Percentiles rank a stretch among this genome's conserved stretches.
These are phyloP conservation scores for Glyptemys insculpta DNA, from an alignment of 2,797 vertebrate genomes.

Conservation along the genomic window DNA sequence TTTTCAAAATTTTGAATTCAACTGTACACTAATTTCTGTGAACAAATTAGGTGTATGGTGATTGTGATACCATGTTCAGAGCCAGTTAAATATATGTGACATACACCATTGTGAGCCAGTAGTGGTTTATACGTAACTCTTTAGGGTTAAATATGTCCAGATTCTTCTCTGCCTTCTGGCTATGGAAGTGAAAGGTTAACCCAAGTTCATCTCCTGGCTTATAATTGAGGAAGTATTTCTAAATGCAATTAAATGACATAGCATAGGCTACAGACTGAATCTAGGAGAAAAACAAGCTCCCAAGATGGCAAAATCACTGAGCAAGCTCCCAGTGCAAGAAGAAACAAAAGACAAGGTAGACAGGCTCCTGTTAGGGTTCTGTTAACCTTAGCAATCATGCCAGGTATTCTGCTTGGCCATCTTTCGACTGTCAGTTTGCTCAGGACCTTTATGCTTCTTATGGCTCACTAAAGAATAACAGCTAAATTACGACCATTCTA, in stretches of 20 bases:
- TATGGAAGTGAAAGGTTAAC: not conserved
- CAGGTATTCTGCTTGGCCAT: not conserved
- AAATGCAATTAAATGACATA: not conserved
- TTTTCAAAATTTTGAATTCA: not conserved
- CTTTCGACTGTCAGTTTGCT: not conserved
- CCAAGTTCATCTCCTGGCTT: not conserved
- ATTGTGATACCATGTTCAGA: too few species aligned
- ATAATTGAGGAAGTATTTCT: not conserved
- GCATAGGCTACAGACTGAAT: not conserved
- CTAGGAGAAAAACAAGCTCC: not conserved
- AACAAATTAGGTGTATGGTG: too few species aligned
- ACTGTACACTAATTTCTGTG: not conserved
- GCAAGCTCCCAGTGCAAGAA: not conserved
- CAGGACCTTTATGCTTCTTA: not conserved
- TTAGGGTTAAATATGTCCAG: not conserved
- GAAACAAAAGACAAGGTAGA: not conserved
- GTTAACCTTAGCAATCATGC: not conserved
- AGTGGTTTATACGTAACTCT: not conserved
- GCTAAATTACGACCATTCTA: not conserved
- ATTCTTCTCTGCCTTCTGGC: too few species aligned
- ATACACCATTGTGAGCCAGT: rapidly evolving
- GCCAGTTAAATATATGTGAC: not conserved
- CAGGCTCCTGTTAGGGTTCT: not conserved
- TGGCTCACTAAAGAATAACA: not conserved
- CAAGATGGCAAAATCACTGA: not conserved